Evolutionary conservation across 1,140 invertebrate genomes (phyloP), one percentile per base, ranked within the genome.

Genomic region (Ectropis grisescens): DNA sequence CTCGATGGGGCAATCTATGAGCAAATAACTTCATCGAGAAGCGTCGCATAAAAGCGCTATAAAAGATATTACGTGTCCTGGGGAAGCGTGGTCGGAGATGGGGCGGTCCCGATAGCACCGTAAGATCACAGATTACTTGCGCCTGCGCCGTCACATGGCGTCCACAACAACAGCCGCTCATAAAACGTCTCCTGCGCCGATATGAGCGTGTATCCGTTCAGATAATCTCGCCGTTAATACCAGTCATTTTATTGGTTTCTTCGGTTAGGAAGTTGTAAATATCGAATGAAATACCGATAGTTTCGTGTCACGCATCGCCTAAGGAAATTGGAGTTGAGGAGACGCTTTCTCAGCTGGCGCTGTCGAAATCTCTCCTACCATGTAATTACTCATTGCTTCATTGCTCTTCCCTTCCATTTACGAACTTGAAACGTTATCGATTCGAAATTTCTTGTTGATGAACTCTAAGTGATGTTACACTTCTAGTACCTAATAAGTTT

Each of bases 171-270:
- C 41, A 43, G 40, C 38, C 44, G 37, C 27, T 54, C 53, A 48
- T 75, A 60, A 69, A 65, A 61, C 46, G 42, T 39, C 48, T 36
- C 41, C 31, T 33, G 43, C 49, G 43, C 43, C 46, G 43, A 52
- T 54, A 49, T 38, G 22, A 41, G 36, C 16, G 34, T 44, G 30
- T 56, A 48, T 48, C 43, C 49, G 28, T 48, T 43, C n/a, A 60
- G 45, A 59, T 58, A 54, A 56, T 41, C 37, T 50, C 40, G 41
- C 30, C 40, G 37, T 47, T 46, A 47, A 46, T 45, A 49, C 37
- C 37, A 22, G 33, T 49, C 42, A 51, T 53, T 44, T 54, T 44
- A 48, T 40, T 22, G 34, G 29, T 37, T 16, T 14, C 23, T 13
- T 39, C 23, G 36, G 38, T 41, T 52, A 47, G 49, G 49, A 54